Base-by-base conservation (phyloP, 2,888 invertebrate genomes). In the Agrotis exclamationis region DNA sequence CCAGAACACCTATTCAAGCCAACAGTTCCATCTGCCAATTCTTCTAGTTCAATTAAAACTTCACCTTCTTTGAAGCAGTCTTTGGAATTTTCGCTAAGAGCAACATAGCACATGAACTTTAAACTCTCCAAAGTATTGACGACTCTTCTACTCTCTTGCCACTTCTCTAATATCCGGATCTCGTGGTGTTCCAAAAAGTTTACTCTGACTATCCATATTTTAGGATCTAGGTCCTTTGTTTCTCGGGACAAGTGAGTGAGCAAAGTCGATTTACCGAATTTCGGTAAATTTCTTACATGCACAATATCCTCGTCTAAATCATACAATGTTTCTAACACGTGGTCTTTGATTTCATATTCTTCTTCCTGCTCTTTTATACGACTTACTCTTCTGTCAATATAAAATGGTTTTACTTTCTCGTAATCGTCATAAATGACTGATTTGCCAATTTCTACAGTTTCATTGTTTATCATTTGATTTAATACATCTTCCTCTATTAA, bases 221-320 rank as follows among this genome's bases (percentile, higher is more conserved):
- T 47, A 11, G 75, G 73, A 48, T 76, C 47, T 0, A 44, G 0
- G 44, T 73, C 39, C 45, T 80, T 84, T 14, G 86, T 80, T 24
- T 67, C 69, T 0, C 69, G n/a, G 9, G 83, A 74, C 39, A 85
- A 63, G 18, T 80, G 76, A 1, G 76, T 80, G 0, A 85, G 70
- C 3, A 85, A 24, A 20, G 73, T 83, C 18, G 85, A 84, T 60
- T 80, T 86, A 6, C 85, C 85, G 83, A 86, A 83, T 0, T 85
- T 86, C 0, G 70, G 58, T 45, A 58, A 33, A 3, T 64, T 84
- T 48, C 56, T 63, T 56, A 83, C 44, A 22, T 78, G 59, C 9
- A 75, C 79, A 47, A 67, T 3, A 1, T 74, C 28, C 2, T 69
- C 59, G n/a, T 63, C n/a, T 51, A 81, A 62, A 57, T 74, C 76